Conservation (phyloP, 2,888 invertebrate genomes). For the Thyatira batis region DNA sequence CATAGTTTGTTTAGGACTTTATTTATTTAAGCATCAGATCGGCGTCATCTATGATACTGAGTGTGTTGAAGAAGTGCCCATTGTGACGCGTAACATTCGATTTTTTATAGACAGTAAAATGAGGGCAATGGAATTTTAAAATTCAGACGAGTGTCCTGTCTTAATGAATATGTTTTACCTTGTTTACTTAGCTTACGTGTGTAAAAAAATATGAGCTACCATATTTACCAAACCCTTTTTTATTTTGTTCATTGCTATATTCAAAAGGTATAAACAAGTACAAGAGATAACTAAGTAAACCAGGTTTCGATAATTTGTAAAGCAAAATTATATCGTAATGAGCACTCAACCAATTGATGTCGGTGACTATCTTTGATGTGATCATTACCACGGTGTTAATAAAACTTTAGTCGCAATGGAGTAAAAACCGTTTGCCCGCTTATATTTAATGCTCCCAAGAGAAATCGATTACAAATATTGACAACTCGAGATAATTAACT, state of each 20-base stretch:
- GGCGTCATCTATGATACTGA: too few species aligned
- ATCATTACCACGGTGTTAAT: constrained; percentile 1
- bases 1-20: too few species aligned
- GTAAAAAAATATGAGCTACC: too few species aligned
- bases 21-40: too few species aligned
- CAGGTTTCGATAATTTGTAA: neutral
- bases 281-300: neutral
- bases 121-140: too few species aligned
- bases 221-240: neutral
- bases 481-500: neutral
- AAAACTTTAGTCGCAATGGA: neutral
- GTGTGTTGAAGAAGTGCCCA: too few species aligned
- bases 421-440: neutral
- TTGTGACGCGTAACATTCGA: too few species aligned
- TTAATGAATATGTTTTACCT: too few species aligned
- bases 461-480: neutral
- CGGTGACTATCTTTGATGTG: constrained; percentile 2
- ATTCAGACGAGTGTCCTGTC: too few species aligned
- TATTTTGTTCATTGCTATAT: neutral
- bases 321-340: neutral
- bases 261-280: neutral
- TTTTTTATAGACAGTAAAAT: too few species aligned
- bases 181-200: too few species aligned
- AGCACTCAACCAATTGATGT: neutral
- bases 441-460: neutral